These are phyloP conservation scores for Plutomurus gul DNA, from an alignment of 1,140 invertebrate genomes.

Conservation along the genomic window DNA sequence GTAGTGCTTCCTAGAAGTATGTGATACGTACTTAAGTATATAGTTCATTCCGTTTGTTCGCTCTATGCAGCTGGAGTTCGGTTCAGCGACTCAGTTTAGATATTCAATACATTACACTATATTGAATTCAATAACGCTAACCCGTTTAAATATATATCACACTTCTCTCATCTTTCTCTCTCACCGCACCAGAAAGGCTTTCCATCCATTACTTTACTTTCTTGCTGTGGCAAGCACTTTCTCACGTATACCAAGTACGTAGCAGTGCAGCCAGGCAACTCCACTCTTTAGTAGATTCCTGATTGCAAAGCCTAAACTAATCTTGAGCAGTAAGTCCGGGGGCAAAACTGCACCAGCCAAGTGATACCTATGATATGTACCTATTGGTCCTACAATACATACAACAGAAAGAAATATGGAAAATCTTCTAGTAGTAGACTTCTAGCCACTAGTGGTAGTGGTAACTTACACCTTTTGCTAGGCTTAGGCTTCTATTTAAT, in stretches of 20 bases:
- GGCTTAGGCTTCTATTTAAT: not conserved
- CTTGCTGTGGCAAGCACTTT: not conserved
- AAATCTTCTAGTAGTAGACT: not conserved
- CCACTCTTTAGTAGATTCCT: not conserved
- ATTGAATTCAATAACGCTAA: conserved; percentile 17
- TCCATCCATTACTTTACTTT: not conserved
- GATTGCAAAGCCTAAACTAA: conserved; percentile 15
- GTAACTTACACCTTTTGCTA: no score
- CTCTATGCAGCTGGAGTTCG: no score
- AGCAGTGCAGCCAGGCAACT: not conserved
- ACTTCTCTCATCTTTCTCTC: not conserved
- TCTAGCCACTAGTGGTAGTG: not conserved
- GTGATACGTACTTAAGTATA: no score
- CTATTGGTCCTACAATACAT: not conserved
- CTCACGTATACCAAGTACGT: no score
- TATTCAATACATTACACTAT: conserved; percentile 8
- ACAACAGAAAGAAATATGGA: not conserved
- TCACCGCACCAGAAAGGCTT: conserved; percentile 8
- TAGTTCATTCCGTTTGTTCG: no score
- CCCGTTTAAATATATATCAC: conserved; percentile 21
- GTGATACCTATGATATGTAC: not conserved
- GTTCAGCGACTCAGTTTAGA: conserved; percentile 1
- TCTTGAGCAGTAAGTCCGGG: not conserved
- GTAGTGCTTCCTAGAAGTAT: not conserved
- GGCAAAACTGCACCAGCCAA: no score